A percentile compares a stretch with the other conserved stretches of the same genome.
These are phyloP conservation scores for Adelosebastes latens DNA, from an alignment of 2,797 vertebrate genomes.

Conservation along the genomic window DNA sequence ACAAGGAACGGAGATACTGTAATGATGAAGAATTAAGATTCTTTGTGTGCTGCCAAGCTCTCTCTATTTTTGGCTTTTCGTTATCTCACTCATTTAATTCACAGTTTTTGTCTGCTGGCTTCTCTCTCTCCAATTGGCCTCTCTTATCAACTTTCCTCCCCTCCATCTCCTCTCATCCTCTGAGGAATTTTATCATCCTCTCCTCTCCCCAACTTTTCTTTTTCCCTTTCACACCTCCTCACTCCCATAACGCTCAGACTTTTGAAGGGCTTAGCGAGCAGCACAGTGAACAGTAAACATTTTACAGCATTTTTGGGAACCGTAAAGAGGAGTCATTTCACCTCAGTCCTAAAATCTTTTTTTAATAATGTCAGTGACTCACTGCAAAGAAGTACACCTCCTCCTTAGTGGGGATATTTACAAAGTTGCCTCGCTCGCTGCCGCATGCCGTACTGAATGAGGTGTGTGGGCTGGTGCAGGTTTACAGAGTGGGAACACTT, in stretches of 20 bases:
- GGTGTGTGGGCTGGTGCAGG: constrained; percentile 46
- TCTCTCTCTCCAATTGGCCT: constrained; percentile 1
- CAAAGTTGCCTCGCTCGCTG: constrained; percentile 36
- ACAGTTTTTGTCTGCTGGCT: constrained; percentile 18
- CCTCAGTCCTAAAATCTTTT: constrained; percentile 39
- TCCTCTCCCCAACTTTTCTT: constrained; percentile 19
- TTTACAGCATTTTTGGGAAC: constrained; percentile 53
- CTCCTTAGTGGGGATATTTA: constrained; percentile 51
- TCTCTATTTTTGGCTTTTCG: constrained; percentile 18
- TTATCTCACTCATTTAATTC: constrained; percentile 25
- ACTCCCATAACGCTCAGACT: constrained; percentile 16
- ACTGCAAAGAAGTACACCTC: constrained; percentile 42
- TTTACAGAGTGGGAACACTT: constrained; percentile 52
- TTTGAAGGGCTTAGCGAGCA: constrained; percentile 38
- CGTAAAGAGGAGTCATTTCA: constrained; percentile 39
- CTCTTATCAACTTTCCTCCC: constrained; percentile 21
- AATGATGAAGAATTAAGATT: constrained; percentile 26
- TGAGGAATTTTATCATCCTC: constrained; percentile 13
- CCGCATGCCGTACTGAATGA: constrained; percentile 11
- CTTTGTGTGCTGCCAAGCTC: neutral
- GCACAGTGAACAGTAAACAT: constrained; percentile 54
- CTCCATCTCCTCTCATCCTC: constrained; percentile 23
- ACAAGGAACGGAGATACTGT: constrained; percentile 4
- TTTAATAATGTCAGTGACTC: constrained; percentile 62
- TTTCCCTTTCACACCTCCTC: constrained; percentile 14